A percentile compares a stretch with the other conserved stretches of the same genome.
Evolutionary conservation across 2,797 vertebrate genomes (phyloP).

Genomic region (Sciaenops ocellatus): DNA sequence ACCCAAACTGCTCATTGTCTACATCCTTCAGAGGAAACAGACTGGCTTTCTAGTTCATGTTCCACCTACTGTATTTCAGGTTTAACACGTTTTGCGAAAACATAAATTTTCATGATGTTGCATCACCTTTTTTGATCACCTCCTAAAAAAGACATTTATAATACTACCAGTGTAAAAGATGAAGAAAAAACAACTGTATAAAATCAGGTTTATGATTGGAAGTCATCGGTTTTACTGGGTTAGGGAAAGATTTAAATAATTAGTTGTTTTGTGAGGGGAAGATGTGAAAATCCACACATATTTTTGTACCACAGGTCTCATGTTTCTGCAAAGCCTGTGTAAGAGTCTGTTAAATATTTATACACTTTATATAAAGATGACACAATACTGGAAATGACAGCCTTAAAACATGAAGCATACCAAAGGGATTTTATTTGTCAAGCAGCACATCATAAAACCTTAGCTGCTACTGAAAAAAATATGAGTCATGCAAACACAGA

Average conservation of each 20-base stretch:
- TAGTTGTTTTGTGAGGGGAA: background rate
- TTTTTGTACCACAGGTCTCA: background rate
- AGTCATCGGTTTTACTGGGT: background rate
- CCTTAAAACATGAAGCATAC: constrained; percentile 30
- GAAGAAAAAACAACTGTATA: background rate
- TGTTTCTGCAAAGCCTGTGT: background rate
- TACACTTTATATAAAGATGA: constrained; percentile 20
- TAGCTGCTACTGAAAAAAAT: constrained; percentile 14
- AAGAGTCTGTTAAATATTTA: constrained; percentile 45
- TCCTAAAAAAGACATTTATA: too few species aligned
- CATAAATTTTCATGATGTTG: too few species aligned
- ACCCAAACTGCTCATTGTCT: background rate
- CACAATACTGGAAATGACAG: constrained; percentile 30
- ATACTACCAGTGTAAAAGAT: background rate
- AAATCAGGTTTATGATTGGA: background rate
- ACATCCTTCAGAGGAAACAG: too few species aligned
- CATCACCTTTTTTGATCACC: too few species aligned
- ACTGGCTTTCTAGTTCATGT: too few species aligned
- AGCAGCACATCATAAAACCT: constrained; percentile 40
- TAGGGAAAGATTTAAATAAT: too few species aligned
- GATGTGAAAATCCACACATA: constrained; percentile 5
- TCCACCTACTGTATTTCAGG: too few species aligned
- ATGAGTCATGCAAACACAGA: constrained; percentile 16
- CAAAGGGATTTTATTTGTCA: constrained; percentile 41
- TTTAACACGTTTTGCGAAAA: too few species aligned